Percentiles rank a stretch among this genome's conserved stretches.
Evolutionary conservation across 2,797 vertebrate species (phyloP).

Genomic region (Onychomys torridus): DNA sequence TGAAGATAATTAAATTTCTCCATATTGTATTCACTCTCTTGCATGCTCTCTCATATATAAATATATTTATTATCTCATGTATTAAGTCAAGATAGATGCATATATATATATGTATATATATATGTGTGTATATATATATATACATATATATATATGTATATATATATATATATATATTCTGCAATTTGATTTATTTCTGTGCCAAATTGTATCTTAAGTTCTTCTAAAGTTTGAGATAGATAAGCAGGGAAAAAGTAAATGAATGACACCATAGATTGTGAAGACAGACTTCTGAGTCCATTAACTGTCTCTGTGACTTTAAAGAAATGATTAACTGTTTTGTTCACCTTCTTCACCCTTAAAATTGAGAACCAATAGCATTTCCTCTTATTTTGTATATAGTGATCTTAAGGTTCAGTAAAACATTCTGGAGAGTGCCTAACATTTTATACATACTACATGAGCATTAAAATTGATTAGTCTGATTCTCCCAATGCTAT

Average conservation of each 20-base stretch:
- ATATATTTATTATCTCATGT: background rate
- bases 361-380: background rate
- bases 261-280: background rate
- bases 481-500: background rate
- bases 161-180: background rate
- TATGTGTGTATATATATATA: background rate
- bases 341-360: background rate
- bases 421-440: background rate
- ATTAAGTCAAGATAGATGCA: background rate
- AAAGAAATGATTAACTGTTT: conserved; percentile 8
- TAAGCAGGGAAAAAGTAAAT: background rate
- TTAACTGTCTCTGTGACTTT: background rate
- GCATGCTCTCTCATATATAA: background rate
- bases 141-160: background rate
- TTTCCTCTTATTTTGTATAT: background rate
- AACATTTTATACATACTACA: background rate
- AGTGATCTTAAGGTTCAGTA: background rate
- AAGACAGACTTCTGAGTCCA: background rate
- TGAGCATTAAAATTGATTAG: conserved; percentile 24
- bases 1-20: background rate
- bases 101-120: background rate
- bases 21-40: background rate
- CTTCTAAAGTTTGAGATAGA: background rate
- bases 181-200: background rate
- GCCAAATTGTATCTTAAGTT: background rate